phyloP scores from a whole-genome alignment of 23 tunicate species.

The Phallusia fumigata region DNA sequence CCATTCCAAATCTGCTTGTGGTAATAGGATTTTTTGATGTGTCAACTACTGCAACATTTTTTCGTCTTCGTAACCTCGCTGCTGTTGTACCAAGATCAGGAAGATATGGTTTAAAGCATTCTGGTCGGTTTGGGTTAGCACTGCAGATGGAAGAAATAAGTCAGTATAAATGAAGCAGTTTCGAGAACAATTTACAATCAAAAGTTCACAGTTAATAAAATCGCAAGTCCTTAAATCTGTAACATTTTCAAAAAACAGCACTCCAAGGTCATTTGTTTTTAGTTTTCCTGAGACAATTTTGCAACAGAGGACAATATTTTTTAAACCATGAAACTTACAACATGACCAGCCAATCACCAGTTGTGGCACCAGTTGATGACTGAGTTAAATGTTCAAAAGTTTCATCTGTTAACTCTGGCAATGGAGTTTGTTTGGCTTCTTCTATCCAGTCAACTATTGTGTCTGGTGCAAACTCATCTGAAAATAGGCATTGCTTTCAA shows the following conservation, averaged over 20 bases:
- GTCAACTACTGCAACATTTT: constrained; percentile 76
- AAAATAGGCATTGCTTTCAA: neutral
- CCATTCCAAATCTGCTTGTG: constrained; percentile 45
- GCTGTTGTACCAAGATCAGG: constrained; percentile 73
- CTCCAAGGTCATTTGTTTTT: too few relatives aligned
- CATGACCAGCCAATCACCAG: constrained; percentile 93
- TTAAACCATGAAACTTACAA: constrained; percentile 56
- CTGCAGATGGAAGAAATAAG: constrained; percentile 15
- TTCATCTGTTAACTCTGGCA: constrained; percentile 85
- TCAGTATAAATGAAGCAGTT: neutral
- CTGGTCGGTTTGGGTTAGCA: constrained; percentile 74
- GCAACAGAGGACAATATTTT: too few relatives aligned
- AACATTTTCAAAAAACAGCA: too few relatives aligned
- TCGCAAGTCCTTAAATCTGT: too few relatives aligned
- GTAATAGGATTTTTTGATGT: constrained; percentile 44
- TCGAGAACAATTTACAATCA: neutral
- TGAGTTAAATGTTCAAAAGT: constrained; percentile 96
- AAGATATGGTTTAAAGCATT: constrained; percentile 78
- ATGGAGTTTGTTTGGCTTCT: constrained; percentile 89
- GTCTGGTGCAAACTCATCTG: constrained; percentile 58
- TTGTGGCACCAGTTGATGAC: constrained; percentile 87
- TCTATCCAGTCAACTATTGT: constrained; percentile 87
- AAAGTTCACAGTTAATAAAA: neutral
- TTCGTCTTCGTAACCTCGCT: constrained; percentile 65
- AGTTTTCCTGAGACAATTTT: too few relatives aligned